A percentile compares a stretch with the other conserved stretches of the same genome.
Evolutionary conservation across 2,113 vertebrate genomes (phyloP).

Genomic region (Neomonachus schauinslandi): DNA sequence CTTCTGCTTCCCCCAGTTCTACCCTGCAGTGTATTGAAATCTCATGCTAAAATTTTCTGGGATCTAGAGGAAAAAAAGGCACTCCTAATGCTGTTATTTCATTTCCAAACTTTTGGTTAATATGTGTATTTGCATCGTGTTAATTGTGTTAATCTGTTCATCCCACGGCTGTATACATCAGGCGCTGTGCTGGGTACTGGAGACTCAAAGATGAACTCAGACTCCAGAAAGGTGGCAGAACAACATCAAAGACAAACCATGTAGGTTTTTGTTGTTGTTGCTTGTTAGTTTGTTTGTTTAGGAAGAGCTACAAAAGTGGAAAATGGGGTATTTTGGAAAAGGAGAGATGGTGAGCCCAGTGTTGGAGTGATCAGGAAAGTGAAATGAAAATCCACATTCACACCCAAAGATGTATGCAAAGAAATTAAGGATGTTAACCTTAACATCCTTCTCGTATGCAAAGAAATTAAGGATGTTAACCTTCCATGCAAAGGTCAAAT

Average conservation of each 20-base stretch:
- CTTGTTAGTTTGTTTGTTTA: background rate
- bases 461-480: background rate
- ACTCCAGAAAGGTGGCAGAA: background rate
- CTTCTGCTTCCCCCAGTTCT: background rate
- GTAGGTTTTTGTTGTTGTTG: background rate
- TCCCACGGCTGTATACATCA: too few species aligned
- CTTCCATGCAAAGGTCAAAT: background rate
- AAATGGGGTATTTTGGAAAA: background rate
- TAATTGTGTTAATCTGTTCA: background rate
- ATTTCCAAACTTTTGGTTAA: background rate
- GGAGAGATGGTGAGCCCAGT: background rate
- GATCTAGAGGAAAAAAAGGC: background rate
- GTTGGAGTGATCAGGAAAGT: background rate
- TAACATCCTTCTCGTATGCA: background rate
- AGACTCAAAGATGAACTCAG: background rate
- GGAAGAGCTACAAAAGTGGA: background rate
- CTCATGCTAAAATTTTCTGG: background rate
- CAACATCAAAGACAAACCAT: background rate
- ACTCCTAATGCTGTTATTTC: accelerated
- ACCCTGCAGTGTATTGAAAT: background rate
- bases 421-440: background rate
- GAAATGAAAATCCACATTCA: background rate
- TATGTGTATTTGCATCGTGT: background rate
- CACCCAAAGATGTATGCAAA: background rate
- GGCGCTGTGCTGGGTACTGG: background rate